Conservation (phyloP, 2,113 vertebrate genomes). For the Corythornis cristatus region DNA sequence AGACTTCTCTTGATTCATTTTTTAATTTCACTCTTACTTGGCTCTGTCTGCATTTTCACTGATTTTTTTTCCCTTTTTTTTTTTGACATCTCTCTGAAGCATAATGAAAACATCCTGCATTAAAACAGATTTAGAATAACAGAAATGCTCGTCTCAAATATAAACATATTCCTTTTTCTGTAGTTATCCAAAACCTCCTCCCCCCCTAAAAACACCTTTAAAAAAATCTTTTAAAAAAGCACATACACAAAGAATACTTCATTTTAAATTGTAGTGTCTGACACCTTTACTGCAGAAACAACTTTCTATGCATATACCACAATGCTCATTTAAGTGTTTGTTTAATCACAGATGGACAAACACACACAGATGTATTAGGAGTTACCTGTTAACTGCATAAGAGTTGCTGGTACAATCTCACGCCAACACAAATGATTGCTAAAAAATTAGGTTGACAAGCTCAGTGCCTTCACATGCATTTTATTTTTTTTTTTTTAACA, state of each 20-base stretch:
- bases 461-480: neutral
- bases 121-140: neutral
- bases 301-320: neutral
- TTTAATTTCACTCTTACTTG: slow-evolving; percentile 2
- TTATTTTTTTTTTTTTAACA: neutral
- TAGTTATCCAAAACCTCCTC: neutral
- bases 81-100: neutral
- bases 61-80: neutral
- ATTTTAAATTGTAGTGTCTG: neutral
- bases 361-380: neutral
- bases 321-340: neutral
- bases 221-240: neutral
- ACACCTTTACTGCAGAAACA: neutral
- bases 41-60: neutral
- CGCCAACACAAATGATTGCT: neutral
- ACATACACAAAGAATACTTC: neutral
- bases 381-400: neutral
- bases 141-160: slow-evolving; percentile 10
- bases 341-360: neutral
- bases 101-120: slow-evolving; percentile 8
- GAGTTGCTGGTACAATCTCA: neutral
- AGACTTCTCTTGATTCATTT: neutral
- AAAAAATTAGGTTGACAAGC: neutral
- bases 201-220: neutral
- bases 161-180: slow-evolving; percentile 6